Evolutionary conservation across 2,888 invertebrate genomes (phyloP).

Genomic region (Drosophila leonis): DNA sequence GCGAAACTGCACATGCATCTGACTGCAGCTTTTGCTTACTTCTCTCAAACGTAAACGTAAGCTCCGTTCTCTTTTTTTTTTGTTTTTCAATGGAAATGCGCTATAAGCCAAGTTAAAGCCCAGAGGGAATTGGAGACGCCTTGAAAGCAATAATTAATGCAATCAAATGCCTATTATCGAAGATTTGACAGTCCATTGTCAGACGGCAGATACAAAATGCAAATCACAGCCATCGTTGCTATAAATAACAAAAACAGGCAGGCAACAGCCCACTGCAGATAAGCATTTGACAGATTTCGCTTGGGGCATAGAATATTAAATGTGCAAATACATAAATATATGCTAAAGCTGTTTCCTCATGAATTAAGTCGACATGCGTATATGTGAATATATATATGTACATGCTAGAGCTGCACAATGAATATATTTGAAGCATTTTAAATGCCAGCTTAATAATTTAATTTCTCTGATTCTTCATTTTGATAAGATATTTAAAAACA

Average conservation of each 20-base stretch:
- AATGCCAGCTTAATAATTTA: not conserved
- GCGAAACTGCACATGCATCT: conserved; percentile 10
- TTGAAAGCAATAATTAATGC: conserved; percentile 41
- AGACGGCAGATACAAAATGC: conserved; percentile 57
- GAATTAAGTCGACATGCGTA: not conserved
- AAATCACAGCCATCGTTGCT: conserved; percentile 43
- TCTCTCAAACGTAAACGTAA: not conserved
- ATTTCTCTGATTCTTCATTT: not conserved
- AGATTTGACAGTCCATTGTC: conserved; percentile 68
- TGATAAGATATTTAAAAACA: not conserved
- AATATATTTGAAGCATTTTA: not conserved
- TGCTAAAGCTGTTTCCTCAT: conserved; percentile 23
- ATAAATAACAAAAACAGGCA: conserved; percentile 51
- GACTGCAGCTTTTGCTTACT: conserved; percentile 17
- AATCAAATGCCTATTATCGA: conserved; percentile 48
- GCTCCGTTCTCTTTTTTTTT: not conserved
- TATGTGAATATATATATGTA: no score
- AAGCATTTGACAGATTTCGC: conserved; percentile 56
- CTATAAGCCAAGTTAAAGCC: conserved; percentile 2
- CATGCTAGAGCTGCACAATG: not conserved
- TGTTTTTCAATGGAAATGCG: not conserved
- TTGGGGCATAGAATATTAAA: conserved; percentile 17
- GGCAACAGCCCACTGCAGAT: conserved; percentile 45
- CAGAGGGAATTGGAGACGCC: not conserved
- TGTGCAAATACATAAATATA: conserved; percentile 19